A percentile compares a stretch with the other conserved stretches of the same genome.
These are phyloP conservation scores for Vanessa atalanta DNA, from an alignment of 1,140 invertebrate species.

Conservation along the genomic window DNA sequence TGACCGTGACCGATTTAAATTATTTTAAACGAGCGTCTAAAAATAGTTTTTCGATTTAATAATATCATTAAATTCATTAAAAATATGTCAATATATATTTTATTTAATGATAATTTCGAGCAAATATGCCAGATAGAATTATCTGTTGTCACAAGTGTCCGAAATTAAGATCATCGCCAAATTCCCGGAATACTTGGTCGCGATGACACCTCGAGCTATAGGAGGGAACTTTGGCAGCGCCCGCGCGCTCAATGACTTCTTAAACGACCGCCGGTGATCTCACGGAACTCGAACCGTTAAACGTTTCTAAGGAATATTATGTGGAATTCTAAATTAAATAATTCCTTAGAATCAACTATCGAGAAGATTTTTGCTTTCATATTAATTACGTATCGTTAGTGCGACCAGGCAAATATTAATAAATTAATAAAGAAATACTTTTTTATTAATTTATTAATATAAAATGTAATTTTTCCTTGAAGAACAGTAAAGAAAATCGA, in stretches of 20 bases:
- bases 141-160: neutral
- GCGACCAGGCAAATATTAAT: no score
- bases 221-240: conserved; percentile 15
- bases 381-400: no score
- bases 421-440: no score
- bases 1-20: no score
- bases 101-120: neutral
- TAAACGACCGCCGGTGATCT: conserved; percentile 4
- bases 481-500: no score
- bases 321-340: neutral
- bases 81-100: no score
- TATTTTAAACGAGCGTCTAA: no score
- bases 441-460: no score
- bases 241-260: conserved; percentile 9
- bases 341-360: neutral
- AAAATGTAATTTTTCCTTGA: no score
- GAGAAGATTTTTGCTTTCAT: no score
- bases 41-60: no score
- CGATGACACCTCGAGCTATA: neutral
- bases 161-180: conserved; percentile 13
- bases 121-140: neutral
- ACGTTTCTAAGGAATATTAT: neutral
- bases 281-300: neutral
- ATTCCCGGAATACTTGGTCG: conserved; percentile 23
- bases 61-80: neutral